These are phyloP conservation scores for Syngnathoides biaculeatus DNA, from an alignment of 2,113 vertebrate genomes.

Conservation along the genomic window DNA sequence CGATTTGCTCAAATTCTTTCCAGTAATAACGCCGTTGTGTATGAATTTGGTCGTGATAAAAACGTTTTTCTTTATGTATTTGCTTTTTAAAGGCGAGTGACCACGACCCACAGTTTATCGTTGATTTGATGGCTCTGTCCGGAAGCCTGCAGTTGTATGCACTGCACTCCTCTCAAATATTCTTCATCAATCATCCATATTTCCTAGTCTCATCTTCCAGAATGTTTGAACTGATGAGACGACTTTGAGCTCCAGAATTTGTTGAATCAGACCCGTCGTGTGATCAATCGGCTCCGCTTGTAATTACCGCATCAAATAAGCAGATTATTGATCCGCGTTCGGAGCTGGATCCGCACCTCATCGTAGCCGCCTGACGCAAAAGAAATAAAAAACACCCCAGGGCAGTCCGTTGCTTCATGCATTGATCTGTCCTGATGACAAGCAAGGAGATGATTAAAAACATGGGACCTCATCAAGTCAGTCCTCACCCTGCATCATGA, in stretches of 20 bases:
- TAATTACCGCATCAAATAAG: conserved; percentile 64
- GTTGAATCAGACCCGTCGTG: conserved; percentile 12
- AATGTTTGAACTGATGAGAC: not conserved
- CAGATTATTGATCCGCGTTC: conserved; percentile 50
- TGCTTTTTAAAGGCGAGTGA: no score
- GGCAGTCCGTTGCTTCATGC: conserved; percentile 23
- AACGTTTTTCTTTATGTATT: no score
- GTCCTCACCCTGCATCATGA: conserved; percentile 3
- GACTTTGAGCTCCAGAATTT: conserved; percentile 2
- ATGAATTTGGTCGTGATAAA: no score
- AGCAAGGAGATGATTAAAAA: conserved; percentile 51
- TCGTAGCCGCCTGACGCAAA: conserved; percentile 20
- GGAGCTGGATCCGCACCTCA: conserved; percentile 23
- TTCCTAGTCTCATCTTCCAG: not conserved
- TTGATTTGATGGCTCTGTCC: no score
- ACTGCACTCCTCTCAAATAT: no score
- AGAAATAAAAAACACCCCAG: conserved; percentile 18
- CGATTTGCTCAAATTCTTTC: no score
- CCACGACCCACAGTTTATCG: no score
- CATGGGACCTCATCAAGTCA: conserved; percentile 25
- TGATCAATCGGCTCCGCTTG: conserved; percentile 51
- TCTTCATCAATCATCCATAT: not conserved
- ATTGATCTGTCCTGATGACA: conserved; percentile 39
- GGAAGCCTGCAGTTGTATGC: no score
- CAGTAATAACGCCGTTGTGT: no score